A percentile compares a stretch with the other conserved stretches of the same genome.
Conservation (phyloP, 2,888 invertebrate species). For the Erpobdella octoculata region DNA sequence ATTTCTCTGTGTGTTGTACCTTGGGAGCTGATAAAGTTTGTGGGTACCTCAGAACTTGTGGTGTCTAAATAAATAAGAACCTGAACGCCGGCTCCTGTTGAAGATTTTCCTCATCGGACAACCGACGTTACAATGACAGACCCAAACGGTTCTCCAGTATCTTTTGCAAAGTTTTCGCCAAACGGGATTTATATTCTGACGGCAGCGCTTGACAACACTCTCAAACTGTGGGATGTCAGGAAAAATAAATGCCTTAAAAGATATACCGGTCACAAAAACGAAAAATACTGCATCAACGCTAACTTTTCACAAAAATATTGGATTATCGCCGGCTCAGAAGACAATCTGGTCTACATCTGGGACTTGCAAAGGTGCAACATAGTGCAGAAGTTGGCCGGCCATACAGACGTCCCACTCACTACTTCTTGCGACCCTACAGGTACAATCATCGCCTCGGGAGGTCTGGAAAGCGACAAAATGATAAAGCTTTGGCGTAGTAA, state of each 20-base stretch:
- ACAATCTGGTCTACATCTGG: neutral
- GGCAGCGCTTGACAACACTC: neutral
- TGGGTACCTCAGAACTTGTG: too few relatives aligned
- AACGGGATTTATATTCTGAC: neutral
- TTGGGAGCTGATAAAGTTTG: too few relatives aligned
- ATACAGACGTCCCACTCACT: neutral
- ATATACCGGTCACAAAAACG: constrained; percentile 1
- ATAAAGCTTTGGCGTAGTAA: neutral
- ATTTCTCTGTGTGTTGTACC: too few relatives aligned
- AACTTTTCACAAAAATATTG: neutral
- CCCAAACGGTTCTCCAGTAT: neutral
- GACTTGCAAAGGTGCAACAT: neutral
- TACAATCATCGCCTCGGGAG: neutral
- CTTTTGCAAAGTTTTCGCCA: neutral
- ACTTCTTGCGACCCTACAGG: neutral
- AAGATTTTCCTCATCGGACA: too few relatives aligned
- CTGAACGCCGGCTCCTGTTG: too few relatives aligned
- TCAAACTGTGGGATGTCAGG: neutral
- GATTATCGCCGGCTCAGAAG: neutral
- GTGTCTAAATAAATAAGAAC: too few relatives aligned
- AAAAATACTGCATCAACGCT: neutral
- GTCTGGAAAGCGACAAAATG: neutral
- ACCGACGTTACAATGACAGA: neutral
- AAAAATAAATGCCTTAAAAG: neutral
- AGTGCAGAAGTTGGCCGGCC: neutral